Evolutionary conservation across 2,113 vertebrate species (phyloP).

Genomic region (Erythrocercus mccallii): DNA sequence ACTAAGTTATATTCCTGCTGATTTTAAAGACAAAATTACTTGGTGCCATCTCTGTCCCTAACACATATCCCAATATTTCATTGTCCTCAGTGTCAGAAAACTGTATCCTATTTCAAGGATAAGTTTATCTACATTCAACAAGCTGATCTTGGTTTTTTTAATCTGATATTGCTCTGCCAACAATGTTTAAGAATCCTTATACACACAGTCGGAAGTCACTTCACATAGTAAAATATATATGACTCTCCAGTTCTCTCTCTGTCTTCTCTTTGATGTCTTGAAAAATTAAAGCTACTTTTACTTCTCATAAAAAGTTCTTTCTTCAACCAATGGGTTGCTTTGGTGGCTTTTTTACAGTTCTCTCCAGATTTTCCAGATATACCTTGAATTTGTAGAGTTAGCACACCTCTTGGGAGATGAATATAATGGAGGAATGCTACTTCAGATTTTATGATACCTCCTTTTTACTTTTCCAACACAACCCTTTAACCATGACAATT

Average conservation of each 20-base stretch:
- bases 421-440: neutral
- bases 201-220: neutral
- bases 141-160: neutral
- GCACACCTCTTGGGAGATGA: neutral
- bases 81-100: neutral
- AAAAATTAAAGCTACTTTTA: neutral
- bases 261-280: neutral
- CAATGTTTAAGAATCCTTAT: neutral
- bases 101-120: neutral
- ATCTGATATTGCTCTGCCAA: neutral
- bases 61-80: rapidly evolving
- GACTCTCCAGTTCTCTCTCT: neutral
- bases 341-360: neutral
- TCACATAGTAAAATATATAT: neutral
- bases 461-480: neutral
- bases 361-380: neutral
- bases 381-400: neutral
- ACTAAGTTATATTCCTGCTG: neutral
- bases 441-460: neutral
- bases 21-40: neutral
- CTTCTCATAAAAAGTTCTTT: neutral
- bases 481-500: neutral
- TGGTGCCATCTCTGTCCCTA: neutral
- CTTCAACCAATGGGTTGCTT: neutral
- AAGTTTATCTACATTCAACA: neutral